These are phyloP conservation scores for Loriculus beryllinus DNA, from an alignment of 2,797 vertebrate species.

Conservation along the genomic window DNA sequence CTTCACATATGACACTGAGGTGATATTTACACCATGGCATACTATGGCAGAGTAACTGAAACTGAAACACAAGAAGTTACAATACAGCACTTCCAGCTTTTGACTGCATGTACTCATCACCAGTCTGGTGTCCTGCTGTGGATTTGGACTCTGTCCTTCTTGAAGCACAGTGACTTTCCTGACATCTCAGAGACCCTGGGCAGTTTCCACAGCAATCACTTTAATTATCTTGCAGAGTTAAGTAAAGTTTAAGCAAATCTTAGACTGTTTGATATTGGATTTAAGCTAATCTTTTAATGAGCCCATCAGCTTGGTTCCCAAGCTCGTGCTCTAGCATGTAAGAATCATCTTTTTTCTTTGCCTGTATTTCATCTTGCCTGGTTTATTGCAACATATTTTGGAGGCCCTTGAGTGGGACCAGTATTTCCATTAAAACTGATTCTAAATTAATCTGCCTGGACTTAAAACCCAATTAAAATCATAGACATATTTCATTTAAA, in stretches of 20 bases:
- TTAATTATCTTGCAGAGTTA: not conserved
- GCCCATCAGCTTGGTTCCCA: not conserved
- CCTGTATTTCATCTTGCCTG: slow-evolving; percentile 13
- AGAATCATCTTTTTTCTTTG: not conserved
- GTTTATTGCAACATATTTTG: not conserved
- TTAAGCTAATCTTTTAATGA: slow-evolving; percentile 22
- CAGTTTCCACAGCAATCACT: not conserved
- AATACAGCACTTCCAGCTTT: not conserved
- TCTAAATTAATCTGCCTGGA: slow-evolving; percentile 17
- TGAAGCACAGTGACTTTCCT: not conserved
- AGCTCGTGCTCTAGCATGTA: not conserved
- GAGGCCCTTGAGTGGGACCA: slow-evolving; percentile 2
- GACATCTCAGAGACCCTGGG: not conserved
- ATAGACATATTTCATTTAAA: slow-evolving; percentile 24
- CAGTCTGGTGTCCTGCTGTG: not conserved
- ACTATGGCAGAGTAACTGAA: not conserved
- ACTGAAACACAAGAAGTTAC: not conserved
- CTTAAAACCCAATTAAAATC: slow-evolving; percentile 38
- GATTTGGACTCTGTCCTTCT: not conserved
- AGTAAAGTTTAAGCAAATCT: not conserved
- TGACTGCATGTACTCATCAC: rapidly evolving
- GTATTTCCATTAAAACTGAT: slow-evolving; percentile 42
- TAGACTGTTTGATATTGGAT: slow-evolving; percentile 8
- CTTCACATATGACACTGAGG: not conserved
- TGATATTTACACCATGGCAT: not conserved